These are phyloP conservation scores for Gorsachius magnificus DNA, from an alignment of 2,797 vertebrate species.

Conservation along the genomic window DNA sequence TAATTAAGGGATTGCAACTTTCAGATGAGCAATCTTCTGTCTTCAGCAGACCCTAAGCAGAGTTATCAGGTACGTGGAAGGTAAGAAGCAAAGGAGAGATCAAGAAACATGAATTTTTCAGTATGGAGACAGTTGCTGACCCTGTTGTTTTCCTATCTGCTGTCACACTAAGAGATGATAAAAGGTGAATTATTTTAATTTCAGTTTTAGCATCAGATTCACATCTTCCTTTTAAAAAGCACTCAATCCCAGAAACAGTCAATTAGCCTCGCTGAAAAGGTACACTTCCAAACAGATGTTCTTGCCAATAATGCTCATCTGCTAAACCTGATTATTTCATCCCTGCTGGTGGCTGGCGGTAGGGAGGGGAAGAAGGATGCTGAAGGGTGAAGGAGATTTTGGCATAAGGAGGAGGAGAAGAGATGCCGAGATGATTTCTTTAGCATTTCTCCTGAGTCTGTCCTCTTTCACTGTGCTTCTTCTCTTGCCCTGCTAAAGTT, in stretches of 20 bases:
- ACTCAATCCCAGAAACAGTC: conserved; percentile 25
- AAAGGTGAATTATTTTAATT: conserved; percentile 26
- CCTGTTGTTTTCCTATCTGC: neutral
- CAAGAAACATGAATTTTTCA: neutral
- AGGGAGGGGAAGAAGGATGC: neutral
- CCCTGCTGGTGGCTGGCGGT: neutral
- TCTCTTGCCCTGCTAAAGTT: conserved; percentile 9
- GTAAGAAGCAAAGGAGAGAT: neutral
- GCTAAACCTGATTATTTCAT: conserved; percentile 26
- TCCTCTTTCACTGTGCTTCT: neutral
- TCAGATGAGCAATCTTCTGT: conserved; percentile 1
- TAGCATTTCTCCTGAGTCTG: neutral
- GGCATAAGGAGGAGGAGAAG: neutral
- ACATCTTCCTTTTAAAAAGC: conserved; percentile 4
- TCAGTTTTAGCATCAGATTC: conserved; percentile 31
- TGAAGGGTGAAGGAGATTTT: neutral
- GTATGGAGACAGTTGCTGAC: neutral
- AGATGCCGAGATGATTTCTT: neutral
- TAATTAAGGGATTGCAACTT: conserved; percentile 48
- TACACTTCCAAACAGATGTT: conserved; percentile 18
- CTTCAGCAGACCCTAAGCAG: neutral
- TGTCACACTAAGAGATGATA: neutral
- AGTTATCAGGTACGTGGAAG: neutral
- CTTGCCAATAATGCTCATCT: neutral
- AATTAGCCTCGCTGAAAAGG: conserved; percentile 22